These are phyloP conservation scores for Xenopus laevis DNA, from an alignment of 2,113 vertebrate species.

Conservation along the genomic window DNA sequence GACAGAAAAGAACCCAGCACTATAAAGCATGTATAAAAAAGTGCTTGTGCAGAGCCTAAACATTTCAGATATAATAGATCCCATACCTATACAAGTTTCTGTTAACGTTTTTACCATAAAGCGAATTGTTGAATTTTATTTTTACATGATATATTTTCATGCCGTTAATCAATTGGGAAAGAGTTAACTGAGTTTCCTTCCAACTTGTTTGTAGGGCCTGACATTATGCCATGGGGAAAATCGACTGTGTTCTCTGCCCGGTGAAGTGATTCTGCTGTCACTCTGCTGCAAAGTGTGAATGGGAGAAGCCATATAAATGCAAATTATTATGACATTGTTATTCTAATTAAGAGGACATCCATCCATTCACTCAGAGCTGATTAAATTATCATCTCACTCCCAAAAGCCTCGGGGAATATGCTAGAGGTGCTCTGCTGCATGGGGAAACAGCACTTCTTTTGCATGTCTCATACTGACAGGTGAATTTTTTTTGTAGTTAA, in stretches of 20 bases:
- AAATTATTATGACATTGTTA: constrained; percentile 48
- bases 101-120: too few species aligned
- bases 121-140: too few species aligned
- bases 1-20: too few species aligned
- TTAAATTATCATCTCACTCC: constrained; percentile 47
- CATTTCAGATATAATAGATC: too few species aligned
- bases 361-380: constrained; percentile 44
- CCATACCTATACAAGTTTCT: too few species aligned
- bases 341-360: constrained; percentile 46
- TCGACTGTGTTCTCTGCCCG: constrained; percentile 10
- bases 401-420: constrained; percentile 32
- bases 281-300: constrained; percentile 26
- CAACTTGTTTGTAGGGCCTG: not conserved
- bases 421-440: constrained; percentile 10
- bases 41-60: too few species aligned
- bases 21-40: too few species aligned
- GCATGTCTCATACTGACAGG: not conserved
- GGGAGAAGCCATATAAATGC: constrained; percentile 41
- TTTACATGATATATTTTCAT: too few species aligned
- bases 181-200: constrained; percentile 29
- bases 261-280: constrained; percentile 30
- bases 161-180: not conserved
- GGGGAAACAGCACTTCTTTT: constrained; percentile 7
- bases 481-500: not conserved
- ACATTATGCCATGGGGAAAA: not conserved